Evolutionary conservation across 1,140 invertebrate genomes (phyloP), one percentile per base, ranked within the genome.

Genomic region (Zophobas atratus): DNA sequence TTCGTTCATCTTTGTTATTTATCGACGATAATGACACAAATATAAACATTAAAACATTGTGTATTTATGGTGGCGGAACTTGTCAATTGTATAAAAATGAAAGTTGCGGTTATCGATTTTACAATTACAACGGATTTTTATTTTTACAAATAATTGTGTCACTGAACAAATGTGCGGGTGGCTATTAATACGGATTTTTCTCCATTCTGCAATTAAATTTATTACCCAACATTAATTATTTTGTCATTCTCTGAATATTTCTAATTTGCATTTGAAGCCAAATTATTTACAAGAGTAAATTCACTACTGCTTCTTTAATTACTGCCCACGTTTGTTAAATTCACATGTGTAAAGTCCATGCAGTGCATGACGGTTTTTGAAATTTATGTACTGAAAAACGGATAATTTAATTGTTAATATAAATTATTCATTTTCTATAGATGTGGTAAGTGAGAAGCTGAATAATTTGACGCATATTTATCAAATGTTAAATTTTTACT

Each of bases 71-170:
- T 33, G 60, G 60, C 60, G 60, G 39, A 67, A 76, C 67, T 70
- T 76, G 38, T 43, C 57, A 57, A 76, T 46, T 76, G 48, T 76
- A 70, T 36, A 76, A 76, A 76, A 76, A 76, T 76, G 75, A 70
- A 76, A 76, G 75, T 76, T 67, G 63, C 70, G 70, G 60, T 43
- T 67, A 67, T 67, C 60, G 60, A 67, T 67, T 67, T 67, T 67
- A 67, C 60, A 67, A 67, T 67, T 67, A 67, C 60, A 67, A 67
- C 60, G 60, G n/a, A 67, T 67, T 67, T 67, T 67, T 67, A 67
- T 67, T 67, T 67, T 67, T 67, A 67, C 60, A 67, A 67, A 67
- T 67, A 67, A 67, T 67, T 67, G 60, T 67, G 60, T 67, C 60
- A 67, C 60, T 43, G 60, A 67, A 67, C 60, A 43, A 67, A 67